Conservation (phyloP, 2,888 invertebrate genomes). For the Chromoteleia sp. region DNA sequence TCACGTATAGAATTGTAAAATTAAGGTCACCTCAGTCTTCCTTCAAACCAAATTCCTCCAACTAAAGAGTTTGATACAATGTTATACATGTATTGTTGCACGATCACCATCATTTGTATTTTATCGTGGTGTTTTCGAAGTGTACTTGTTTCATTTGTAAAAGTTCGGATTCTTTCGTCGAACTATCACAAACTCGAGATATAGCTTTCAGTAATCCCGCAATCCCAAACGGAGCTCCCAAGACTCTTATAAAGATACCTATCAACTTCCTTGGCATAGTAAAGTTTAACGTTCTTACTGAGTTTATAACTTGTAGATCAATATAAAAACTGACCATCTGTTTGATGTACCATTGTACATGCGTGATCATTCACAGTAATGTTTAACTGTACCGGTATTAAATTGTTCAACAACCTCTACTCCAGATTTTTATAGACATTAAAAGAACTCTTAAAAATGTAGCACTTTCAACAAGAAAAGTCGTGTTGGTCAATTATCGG, state of each 20-base stretch:
- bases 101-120: constrained; percentile 36
- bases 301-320: constrained; percentile 59
- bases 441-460: no score
- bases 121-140: constrained; percentile 39
- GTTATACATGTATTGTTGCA: no score
- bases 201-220: constrained; percentile 52
- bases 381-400: not conserved
- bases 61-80: no score
- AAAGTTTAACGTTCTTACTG: constrained; percentile 59
- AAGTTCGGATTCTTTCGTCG: constrained; percentile 48
- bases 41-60: no score
- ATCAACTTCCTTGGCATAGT: constrained; percentile 63
- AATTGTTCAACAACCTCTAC: no score
- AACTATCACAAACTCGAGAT: constrained; percentile 59
- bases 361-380: constrained; percentile 14
- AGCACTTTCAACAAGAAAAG: no score
- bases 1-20: no score
- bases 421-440: no score
- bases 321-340: constrained; percentile 56
- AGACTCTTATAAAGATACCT: constrained; percentile 57
- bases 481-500: no score
- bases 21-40: no score
- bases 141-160: constrained; percentile 52
- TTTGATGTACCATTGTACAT: constrained; percentile 16
- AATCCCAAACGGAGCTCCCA: constrained; percentile 54